Conservation (phyloP, 2,888 invertebrate genomes). For the Eristalinus sepulchralis region DNA sequence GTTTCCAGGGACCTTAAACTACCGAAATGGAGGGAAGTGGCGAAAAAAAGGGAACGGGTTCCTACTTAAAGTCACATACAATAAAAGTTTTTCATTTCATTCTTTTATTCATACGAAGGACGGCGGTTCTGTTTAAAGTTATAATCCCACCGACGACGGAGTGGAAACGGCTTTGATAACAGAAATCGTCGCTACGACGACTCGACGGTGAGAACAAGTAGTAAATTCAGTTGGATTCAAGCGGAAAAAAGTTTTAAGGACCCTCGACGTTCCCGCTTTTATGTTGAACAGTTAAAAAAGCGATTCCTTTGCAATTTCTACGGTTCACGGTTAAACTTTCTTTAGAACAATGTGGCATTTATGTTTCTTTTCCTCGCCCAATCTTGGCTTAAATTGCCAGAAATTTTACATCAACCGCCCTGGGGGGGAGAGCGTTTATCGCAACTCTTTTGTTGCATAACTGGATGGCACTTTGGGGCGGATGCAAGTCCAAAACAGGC, state of each 20-base stretch:
- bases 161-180: background rate
- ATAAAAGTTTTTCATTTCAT: background rate
- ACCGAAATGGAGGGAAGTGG: background rate
- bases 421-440: background rate
- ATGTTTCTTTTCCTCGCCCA: background rate
- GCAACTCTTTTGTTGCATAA: background rate
- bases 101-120: background rate
- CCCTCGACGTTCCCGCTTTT: background rate
- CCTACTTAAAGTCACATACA: background rate
- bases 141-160: background rate
- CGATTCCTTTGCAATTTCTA: background rate
- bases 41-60: background rate
- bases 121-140: background rate
- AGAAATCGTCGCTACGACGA: background rate
- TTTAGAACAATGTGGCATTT: background rate
- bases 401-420: background rate
- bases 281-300: background rate
- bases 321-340: background rate
- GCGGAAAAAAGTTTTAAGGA: background rate
- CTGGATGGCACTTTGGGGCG: background rate
- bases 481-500: background rate
- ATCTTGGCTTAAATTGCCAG: background rate
- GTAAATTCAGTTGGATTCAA: background rate
- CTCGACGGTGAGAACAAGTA: background rate
- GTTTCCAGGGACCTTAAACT: background rate